Conservation (phyloP, 2,888 invertebrate species). For the Ornithoptera priamus region DNA sequence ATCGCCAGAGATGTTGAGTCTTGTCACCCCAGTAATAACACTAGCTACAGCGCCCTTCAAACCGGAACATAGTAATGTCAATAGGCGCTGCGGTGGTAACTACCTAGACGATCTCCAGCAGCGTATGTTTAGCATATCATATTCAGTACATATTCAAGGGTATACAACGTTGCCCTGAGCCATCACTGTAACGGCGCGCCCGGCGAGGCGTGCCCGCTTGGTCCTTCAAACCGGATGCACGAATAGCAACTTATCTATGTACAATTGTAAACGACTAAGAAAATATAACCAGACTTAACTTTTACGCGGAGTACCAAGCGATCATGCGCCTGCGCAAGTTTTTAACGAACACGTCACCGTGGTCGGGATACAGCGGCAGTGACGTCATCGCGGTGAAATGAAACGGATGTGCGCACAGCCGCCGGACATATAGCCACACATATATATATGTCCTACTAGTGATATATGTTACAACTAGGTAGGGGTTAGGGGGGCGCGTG, state of each 20-base stretch:
- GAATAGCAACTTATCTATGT: neutral
- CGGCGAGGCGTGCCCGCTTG: conserved; percentile 5
- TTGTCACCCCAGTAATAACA: no score
- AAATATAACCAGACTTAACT: neutral
- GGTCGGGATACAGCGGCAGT: conserved; percentile 3
- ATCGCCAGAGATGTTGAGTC: no score
- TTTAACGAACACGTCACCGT: neutral
- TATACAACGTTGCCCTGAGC: conserved; percentile 11
- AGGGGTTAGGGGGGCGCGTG: neutral
- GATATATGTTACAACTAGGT: no score
- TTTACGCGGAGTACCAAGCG: neutral
- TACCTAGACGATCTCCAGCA: no score
- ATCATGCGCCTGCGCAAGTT: neutral
- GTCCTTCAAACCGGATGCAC: conserved; percentile 9
- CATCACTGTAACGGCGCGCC: no score
- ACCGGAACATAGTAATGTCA: no score
- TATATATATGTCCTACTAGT: no score
- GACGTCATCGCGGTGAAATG: neutral
- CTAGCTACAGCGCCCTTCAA: no score
- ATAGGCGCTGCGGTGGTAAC: no score
- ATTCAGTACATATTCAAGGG: conserved; percentile 1
- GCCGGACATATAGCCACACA: neutral
- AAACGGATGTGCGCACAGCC: neutral
- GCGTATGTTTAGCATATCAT: neutral
- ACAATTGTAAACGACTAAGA: neutral